These are phyloP conservation scores for Merodon equestris DNA, from an alignment of 2,888 invertebrate genomes.

Conservation along the genomic window DNA sequence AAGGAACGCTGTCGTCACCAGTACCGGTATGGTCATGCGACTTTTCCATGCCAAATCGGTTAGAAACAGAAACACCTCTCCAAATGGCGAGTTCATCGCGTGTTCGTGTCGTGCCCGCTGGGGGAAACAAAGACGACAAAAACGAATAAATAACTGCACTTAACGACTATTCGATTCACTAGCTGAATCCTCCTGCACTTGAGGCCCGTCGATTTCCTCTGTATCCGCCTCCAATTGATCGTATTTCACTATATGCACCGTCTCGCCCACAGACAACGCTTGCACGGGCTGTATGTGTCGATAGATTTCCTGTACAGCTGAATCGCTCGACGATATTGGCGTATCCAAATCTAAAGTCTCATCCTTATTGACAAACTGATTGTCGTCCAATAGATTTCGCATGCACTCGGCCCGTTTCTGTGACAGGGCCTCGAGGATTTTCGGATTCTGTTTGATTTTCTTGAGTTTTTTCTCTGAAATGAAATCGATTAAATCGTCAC, in stretches of 20 bases:
- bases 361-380: conserved; percentile 71
- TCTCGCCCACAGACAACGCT: conserved; percentile 80
- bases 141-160: conserved; percentile 1
- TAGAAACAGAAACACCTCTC: conserved; percentile 82
- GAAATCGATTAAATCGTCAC: not conserved
- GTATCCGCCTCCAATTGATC: conserved; percentile 79
- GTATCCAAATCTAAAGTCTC: conserved; percentile 76
- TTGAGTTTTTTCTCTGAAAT: conserved; percentile 78
- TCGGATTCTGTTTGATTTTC: conserved; percentile 79
- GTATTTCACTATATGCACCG: conserved; percentile 80
- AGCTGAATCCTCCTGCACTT: conserved; percentile 59
- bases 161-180: conserved; percentile 55
- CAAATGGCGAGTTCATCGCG: conserved; percentile 78
- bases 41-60: conserved; percentile 86
- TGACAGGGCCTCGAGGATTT: conserved; percentile 79
- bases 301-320: conserved; percentile 75
- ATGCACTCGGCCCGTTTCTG: conserved; percentile 80
- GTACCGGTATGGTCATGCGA: conserved; percentile 83
- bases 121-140: conserved; percentile 17
- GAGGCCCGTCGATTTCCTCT: conserved; percentile 60
- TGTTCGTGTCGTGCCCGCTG: conserved; percentile 29
- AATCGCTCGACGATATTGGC: conserved; percentile 77
- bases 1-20: conserved; percentile 84
- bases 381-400: conserved; percentile 78
- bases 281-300: conserved; percentile 80